Percentiles rank a stretch among this genome's conserved stretches.
These are phyloP conservation scores for Mesocentrotus franciscanus DNA, from an alignment of 53 echinoderm and acorn worm genomes.

Conservation along the genomic window DNA sequence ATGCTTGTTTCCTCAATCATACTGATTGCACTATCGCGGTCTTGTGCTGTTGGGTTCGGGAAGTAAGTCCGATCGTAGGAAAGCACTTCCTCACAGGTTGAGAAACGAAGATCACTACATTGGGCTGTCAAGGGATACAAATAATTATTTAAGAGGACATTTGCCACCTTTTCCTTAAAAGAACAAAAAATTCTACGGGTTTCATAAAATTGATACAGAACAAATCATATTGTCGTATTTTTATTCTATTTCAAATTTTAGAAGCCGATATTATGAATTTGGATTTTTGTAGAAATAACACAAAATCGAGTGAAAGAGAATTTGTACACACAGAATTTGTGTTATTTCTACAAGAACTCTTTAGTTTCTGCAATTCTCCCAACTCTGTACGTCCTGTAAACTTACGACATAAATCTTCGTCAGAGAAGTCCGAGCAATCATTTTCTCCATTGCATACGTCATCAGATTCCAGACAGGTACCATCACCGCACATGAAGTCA, in stretches of 20 bases:
- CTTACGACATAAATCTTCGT: slow-evolving; percentile 63
- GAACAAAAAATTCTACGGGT: too few species aligned
- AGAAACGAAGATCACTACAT: slow-evolving; percentile 14
- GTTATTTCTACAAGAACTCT: too few species aligned
- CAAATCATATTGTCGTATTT: too few species aligned
- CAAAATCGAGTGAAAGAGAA: too few species aligned
- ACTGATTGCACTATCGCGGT: background rate
- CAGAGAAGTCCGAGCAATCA: slow-evolving; percentile 72
- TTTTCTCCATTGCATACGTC: slow-evolving; percentile 68
- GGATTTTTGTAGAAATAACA: too few species aligned
- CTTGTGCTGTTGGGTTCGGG: slow-evolving; percentile 30
- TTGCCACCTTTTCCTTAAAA: too few species aligned
- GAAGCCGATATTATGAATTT: too few species aligned
- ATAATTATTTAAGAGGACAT: too few species aligned
- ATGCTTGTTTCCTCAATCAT: background rate
- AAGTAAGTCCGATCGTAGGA: slow-evolving; percentile 54
- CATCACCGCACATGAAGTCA: slow-evolving; percentile 39
- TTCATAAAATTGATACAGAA: too few species aligned
- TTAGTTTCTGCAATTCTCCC: too few species aligned
- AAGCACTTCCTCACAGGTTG: background rate
- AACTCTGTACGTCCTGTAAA: background rate
- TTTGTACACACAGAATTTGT: too few species aligned
- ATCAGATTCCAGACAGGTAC: background rate
- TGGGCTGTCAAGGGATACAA: background rate
- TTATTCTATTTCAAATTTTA: too few species aligned